Conservation (phyloP, 2,888 invertebrate species). For the Ryuthela nishihirai region DNA sequence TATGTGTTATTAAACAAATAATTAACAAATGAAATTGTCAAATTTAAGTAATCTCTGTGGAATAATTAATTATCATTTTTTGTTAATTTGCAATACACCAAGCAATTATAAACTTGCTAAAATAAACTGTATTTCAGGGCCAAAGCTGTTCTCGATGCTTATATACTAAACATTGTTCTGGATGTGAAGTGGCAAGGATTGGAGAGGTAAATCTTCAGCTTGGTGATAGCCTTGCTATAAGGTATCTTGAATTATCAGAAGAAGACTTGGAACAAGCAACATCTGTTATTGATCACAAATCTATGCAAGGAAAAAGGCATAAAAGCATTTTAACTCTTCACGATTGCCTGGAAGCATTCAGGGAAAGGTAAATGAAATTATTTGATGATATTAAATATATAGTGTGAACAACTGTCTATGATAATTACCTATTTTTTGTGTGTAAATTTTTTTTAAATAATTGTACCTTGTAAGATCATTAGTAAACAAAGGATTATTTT, state of each 20-base stretch:
- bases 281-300: conserved; percentile 52
- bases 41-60: no score
- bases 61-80: no score
- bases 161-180: conserved; percentile 58
- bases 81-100: no score
- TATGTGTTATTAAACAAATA: no score
- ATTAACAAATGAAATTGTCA: no score
- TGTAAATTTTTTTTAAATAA: no score
- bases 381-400: no score
- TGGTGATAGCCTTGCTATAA: conserved; percentile 56
- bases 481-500: no score
- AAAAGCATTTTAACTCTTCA: conserved; percentile 58
- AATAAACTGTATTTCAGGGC: conserved; percentile 55
- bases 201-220: conserved; percentile 55
- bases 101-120: no score
- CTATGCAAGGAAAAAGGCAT: conserved; percentile 55
- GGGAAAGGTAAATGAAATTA: conserved; percentile 56
- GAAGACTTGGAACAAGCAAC: conserved; percentile 46
- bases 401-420: no score
- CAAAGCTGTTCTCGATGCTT: conserved; percentile 60
- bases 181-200: conserved; percentile 55
- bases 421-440: no score
- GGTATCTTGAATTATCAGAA: conserved; percentile 52
- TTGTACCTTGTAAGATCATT: no score
- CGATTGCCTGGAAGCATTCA: conserved; percentile 62